These are phyloP conservation scores for Drosophila nannoptera DNA, from an alignment of 1,140 invertebrate species.

Conservation along the genomic window DNA sequence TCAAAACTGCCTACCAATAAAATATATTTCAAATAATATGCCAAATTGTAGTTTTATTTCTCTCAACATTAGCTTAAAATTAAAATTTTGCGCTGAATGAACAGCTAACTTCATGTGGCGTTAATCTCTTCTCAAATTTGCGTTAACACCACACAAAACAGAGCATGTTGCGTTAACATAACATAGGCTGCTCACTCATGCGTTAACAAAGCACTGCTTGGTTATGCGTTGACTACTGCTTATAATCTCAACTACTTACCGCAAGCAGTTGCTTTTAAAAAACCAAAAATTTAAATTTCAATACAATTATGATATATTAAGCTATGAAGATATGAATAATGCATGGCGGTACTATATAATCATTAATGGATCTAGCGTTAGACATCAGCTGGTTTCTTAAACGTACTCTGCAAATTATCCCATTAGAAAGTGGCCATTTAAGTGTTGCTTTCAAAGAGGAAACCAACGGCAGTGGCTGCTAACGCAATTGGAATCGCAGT, in stretches of 20 bases:
- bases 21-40: conserved; percentile 79
- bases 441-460: conserved; percentile 14
- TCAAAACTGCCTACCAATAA: conserved; percentile 79
- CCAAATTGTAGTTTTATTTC: conserved; percentile 11
- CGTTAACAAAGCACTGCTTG: conserved; percentile 5
- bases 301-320: background rate
- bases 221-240: background rate
- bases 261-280: conserved; percentile 12
- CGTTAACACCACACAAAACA: background rate
- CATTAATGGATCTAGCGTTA: too few species aligned
- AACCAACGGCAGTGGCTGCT: conserved; percentile 4
- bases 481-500: conserved; percentile 46
- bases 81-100: background rate
- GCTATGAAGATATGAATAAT: too few species aligned
- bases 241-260: background rate
- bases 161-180: background rate
- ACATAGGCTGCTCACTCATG: background rate
- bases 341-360: too few species aligned
- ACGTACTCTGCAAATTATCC: background rate
- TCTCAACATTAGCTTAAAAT: background rate
- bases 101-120: conserved; percentile 18
- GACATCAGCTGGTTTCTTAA: too few species aligned
- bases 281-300: background rate
- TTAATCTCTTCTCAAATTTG: background rate
- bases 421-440: conserved; percentile 6